Percentiles rank a stretch among this genome's conserved stretches.
phyloP scores from a whole-genome alignment of 2,797 vertebrate genomes.

The Podargus strigoides region DNA sequence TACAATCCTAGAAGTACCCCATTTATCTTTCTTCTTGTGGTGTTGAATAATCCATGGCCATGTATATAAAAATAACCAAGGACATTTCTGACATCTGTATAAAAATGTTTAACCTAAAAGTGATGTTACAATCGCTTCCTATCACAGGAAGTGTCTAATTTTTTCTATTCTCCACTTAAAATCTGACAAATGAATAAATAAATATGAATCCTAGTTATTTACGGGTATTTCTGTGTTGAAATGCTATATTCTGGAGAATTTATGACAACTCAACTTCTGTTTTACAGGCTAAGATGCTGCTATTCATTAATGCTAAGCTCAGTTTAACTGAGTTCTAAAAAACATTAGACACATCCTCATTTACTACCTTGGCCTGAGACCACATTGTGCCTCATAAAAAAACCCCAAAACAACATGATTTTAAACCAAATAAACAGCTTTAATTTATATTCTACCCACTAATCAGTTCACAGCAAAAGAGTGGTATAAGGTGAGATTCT shows the following conservation, averaged over 20 bases:
- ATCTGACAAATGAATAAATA: not conserved
- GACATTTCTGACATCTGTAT: not conserved
- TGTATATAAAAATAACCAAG: not conserved
- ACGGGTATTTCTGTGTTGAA: not conserved
- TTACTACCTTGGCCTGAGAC: not conserved
- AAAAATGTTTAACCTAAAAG: not conserved
- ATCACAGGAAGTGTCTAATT: not conserved
- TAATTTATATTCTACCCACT: not conserved
- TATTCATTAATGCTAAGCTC: not conserved
- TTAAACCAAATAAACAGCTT: not conserved
- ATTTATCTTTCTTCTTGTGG: not conserved
- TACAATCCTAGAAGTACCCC: not conserved
- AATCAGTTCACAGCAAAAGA: not conserved
- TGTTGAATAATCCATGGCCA: not conserved
- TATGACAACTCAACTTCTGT: not conserved
- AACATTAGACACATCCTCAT: not conserved
- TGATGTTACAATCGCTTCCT: not conserved
- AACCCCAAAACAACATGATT: not conserved
- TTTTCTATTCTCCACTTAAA: not conserved
- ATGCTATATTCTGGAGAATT: not conserved
- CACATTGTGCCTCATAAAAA: not conserved
- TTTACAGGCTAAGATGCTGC: not conserved
- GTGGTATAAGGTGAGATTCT: not conserved
- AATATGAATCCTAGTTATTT: not conserved
- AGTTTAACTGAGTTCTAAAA: not conserved